Evolutionary conservation across 2,113 vertebrate genomes (phyloP).

Genomic region (Oryzias curvinotus): DNA sequence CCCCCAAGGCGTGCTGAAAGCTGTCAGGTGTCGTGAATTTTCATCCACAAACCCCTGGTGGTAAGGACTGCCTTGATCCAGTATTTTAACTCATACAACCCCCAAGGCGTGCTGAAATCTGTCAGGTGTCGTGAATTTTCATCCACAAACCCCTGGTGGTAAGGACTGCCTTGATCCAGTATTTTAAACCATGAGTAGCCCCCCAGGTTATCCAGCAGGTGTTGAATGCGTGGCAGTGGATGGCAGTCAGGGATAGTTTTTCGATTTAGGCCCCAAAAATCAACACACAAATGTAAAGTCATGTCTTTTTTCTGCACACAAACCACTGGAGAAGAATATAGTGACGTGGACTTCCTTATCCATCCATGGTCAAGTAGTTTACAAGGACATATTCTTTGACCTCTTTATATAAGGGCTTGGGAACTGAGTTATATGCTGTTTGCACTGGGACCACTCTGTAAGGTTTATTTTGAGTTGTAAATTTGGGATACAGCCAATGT

Average conservation of each 20-base stretch:
- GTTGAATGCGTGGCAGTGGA: not conserved
- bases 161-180: not conserved
- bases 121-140: not conserved
- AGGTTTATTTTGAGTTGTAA: not conserved
- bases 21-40: not conserved
- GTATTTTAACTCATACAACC: not conserved
- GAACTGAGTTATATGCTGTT: not conserved
- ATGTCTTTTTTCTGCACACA: not conserved
- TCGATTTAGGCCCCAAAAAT: not conserved
- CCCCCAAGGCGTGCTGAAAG: too few species aligned
- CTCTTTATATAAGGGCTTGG: not conserved
- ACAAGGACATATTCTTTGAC: not conserved
- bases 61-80: not conserved
- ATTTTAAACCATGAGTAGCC: not conserved
- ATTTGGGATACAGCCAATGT: not conserved
- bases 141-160: not conserved
- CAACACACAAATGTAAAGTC: not conserved
- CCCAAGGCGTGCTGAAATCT: slow-evolving; percentile 1
- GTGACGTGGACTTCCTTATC: not conserved
- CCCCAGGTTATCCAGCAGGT: not conserved
- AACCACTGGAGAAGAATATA: not conserved
- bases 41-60: slow-evolving; percentile 1
- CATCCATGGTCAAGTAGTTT: not conserved
- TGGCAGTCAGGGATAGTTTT: not conserved
- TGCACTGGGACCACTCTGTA: not conserved